Base-by-base conservation (phyloP, 1,140 invertebrate species). In the Leptinotarsa lineolata region DNA sequence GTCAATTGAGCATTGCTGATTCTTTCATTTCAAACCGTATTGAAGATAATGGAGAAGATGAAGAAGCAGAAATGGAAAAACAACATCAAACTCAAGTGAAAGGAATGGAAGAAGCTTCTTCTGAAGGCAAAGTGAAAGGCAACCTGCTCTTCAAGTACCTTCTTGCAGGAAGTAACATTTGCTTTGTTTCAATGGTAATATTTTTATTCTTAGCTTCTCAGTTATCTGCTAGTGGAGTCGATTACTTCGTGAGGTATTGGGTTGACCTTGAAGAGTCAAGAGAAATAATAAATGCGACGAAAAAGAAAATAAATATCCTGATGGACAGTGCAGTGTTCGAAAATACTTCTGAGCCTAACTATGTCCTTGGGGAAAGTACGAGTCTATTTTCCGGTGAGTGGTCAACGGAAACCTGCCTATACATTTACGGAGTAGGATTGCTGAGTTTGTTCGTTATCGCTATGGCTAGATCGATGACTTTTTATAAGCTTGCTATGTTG, bases 171-270 rank as follows among this genome's bases (percentile, higher is more conserved):
- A 86, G 89, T 3, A 90, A 89, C 2, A 85, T 86, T 22, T 84
- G 86, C 18, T 79, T 88, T 8, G 85, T 94, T 0, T 66, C 86
- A 0, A 73, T 89, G 1, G 85, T 94, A 22, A 65, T 90, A 0
- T 61, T 90, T 0, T 71, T 90, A 0, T 87, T 92, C 77, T 15
- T 93, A 1, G n/a, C 93, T 1, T 89, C 92, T 0, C 67, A 68
- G 83, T 88, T 1, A 11, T 83, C 88, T 0, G 92, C 90, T 30
- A 92, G 91, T 71, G 88, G 89, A 1, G 88, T 89, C 4, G 94
- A 96, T 81, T 95, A 90, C 80, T 95, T 93, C 89, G 85, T 94
- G 0, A 91, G 92, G 73, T 91, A 88, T 72, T 95, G 94, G 94
- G 88, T 87, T 0, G 79, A 80, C 24, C 68, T 82, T 12, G 81